These are phyloP conservation scores for Melanotaenia parkinsoni DNA, from an alignment of 2,797 vertebrate species.

Conservation along the genomic window DNA sequence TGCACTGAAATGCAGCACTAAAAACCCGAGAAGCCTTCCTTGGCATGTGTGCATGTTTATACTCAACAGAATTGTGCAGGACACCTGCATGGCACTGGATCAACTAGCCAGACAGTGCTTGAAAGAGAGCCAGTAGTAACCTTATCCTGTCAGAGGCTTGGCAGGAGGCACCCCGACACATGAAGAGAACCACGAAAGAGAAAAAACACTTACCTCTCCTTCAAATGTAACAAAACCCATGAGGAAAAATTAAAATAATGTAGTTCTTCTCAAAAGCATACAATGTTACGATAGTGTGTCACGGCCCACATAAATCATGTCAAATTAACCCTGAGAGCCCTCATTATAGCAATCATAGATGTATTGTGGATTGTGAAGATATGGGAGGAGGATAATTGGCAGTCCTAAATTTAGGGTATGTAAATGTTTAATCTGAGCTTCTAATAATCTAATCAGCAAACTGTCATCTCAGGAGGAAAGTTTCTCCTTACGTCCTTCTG, in stretches of 20 bases:
- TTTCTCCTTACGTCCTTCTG: background rate
- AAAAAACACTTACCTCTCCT: slow-evolving; percentile 35
- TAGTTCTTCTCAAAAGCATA: slow-evolving; percentile 60
- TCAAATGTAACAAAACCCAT: slow-evolving; percentile 45
- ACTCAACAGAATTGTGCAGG: slow-evolving; percentile 43
- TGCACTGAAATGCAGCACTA: slow-evolving; percentile 18
- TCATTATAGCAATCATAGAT: slow-evolving; percentile 64
- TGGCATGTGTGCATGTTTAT: slow-evolving; percentile 44
- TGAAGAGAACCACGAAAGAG: slow-evolving; percentile 18
- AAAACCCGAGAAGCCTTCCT: slow-evolving; percentile 26
- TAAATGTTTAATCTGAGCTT: slow-evolving; percentile 31
- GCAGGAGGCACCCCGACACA: slow-evolving; percentile 31
- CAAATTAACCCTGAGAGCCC: slow-evolving; percentile 68
- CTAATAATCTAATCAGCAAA: slow-evolving; percentile 20
- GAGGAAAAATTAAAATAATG: slow-evolving; percentile 69
- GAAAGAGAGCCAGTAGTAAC: slow-evolving; percentile 61
- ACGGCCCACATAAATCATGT: slow-evolving; percentile 75
- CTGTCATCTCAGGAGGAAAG: slow-evolving; percentile 16
- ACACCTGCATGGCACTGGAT: slow-evolving; percentile 61
- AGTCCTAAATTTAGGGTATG: slow-evolving; percentile 34
- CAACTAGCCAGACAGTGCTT: slow-evolving; percentile 48
- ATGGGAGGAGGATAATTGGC: slow-evolving; percentile 27
- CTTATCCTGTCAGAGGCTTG: slow-evolving; percentile 51
- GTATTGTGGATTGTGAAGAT: slow-evolving; percentile 27
- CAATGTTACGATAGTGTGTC: slow-evolving; percentile 62